Evolutionary conservation across 2,113 vertebrate genomes (phyloP).

Genomic region (Bungarus multicinctus): DNA sequence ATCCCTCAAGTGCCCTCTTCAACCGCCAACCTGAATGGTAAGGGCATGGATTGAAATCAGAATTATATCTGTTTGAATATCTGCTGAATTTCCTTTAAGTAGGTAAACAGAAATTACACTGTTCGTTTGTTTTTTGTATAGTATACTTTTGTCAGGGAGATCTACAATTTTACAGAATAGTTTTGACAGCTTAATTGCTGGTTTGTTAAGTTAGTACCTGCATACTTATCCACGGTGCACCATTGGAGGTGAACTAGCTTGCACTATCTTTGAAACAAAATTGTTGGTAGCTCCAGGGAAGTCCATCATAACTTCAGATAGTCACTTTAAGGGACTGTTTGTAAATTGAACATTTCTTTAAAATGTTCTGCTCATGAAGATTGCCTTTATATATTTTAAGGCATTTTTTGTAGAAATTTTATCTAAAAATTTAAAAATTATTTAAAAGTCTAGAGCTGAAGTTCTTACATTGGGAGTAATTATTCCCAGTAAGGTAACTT

Average conservation of each 20-base stretch:
- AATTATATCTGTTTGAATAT: not conserved
- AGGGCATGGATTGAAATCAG: fast-evolving
- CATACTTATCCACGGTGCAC: not conserved
- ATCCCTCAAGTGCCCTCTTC: slow-evolving; percentile 96
- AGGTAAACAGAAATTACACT: not conserved
- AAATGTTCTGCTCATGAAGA: not conserved
- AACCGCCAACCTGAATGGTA: slow-evolving; percentile 98
- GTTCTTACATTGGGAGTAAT: not conserved
- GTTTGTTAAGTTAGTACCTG: not conserved
- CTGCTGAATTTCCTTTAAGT: not conserved
- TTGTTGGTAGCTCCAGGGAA: too few relatives aligned
- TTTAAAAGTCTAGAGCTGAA: not conserved
- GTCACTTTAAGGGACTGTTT: not conserved
- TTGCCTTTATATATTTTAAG: not conserved
- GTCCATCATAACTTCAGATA: too few relatives aligned
- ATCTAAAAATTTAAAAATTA: too few relatives aligned
- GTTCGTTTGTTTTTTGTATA: not conserved
- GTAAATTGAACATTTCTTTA: not conserved
- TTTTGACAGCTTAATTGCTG: not conserved
- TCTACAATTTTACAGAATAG: not conserved
- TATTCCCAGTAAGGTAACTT: not conserved
- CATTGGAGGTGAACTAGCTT: not conserved
- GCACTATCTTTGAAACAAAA: too few relatives aligned
- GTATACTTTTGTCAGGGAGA: not conserved
- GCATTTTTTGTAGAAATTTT: not conserved